These are phyloP conservation scores for Gonioctena quinquepunctata DNA, from an alignment of 1,140 invertebrate species.

Conservation along the genomic window DNA sequence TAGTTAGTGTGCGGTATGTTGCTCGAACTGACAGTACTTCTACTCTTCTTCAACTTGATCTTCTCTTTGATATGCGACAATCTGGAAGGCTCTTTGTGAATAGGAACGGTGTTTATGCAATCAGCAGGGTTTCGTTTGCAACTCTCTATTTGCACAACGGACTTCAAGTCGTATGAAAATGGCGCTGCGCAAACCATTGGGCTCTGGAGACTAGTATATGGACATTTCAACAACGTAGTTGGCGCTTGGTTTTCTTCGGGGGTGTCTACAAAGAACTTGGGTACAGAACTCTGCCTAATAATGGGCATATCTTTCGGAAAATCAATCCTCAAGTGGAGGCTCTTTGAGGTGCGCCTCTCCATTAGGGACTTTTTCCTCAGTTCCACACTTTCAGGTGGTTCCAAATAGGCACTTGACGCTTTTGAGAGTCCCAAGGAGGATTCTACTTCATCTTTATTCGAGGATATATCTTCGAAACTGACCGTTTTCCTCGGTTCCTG, in stretches of 20 bases:
- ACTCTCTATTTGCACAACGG: slow-evolving; percentile 45
- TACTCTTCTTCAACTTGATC: slow-evolving; percentile 38
- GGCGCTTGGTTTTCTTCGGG: slow-evolving; percentile 38
- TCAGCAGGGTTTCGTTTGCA: slow-evolving; percentile 7
- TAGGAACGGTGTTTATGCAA: slow-evolving; percentile 6
- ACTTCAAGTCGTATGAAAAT: slow-evolving; percentile 43
- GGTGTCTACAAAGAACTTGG: slow-evolving; percentile 47
- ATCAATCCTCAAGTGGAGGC: slow-evolving; percentile 41
- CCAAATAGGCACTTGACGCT: not conserved
- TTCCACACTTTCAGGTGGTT: not conserved
- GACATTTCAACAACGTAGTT: slow-evolving; percentile 28
- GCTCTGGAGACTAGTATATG: slow-evolving; percentile 29
- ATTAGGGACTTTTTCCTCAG: slow-evolving; percentile 34
- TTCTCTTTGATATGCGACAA: slow-evolving; percentile 38
- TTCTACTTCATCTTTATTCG: not conserved
- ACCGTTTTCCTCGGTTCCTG: not conserved
- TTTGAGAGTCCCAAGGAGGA: not conserved
- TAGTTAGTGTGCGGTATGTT: slow-evolving; percentile 33
- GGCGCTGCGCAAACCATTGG: slow-evolving; percentile 29
- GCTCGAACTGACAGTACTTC: slow-evolving; percentile 36
- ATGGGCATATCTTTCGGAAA: slow-evolving; percentile 34
- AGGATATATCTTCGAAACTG: slow-evolving; percentile 2
- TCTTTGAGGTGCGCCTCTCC: slow-evolving; percentile 41
- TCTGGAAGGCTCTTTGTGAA: slow-evolving; percentile 34
- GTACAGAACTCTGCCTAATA: slow-evolving; percentile 46